Base-by-base conservation (phyloP, 2,113 vertebrate genomes). In the Chlamydotis undulata region DNA sequence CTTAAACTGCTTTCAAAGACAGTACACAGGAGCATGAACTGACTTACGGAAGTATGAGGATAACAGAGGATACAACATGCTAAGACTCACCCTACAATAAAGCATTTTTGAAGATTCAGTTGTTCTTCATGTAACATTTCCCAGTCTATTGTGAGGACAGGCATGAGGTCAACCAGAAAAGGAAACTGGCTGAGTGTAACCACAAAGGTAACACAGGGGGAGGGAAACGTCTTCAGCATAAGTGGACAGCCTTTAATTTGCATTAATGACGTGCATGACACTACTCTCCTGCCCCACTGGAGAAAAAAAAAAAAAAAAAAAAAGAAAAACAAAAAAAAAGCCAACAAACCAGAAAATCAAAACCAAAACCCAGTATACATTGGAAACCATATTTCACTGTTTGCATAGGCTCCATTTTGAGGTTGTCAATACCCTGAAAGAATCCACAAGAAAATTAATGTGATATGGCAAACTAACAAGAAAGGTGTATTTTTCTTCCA, bases 401-500 rank as follows among this genome's bases (percentile, higher is more conserved):
- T 82, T 82, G 52, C 50, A 64, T 5, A 57, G 49, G 33, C n/a
- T 77, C 60, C 57, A 37, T 90, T 94, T 89, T 56, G 57, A 94
- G 56, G 41, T 26, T 89, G 82, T 78, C 92, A 75, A 47, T 61
- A 92, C 17, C 69, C 23, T 64, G 52, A 87, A 93, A 89, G 68
- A 39, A 96, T 47, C 26, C 70, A 63, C 21, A 61, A 68, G 76
- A 90, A 78, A 94, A 96, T 96, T 94, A 90, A 96, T 64, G 71
- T 86, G 47, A 67, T 68, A 80, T 3, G 1, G 76, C 29, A 95
- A 96, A 90, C 79, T 73, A 90, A 68, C 78, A 35, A 92, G 89
- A 92, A 95, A 97, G 49, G 73, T 90, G 49, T 28, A 67, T 90
- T 96, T 95, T 96, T 89, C 86, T 92, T 87, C 88, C 75, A 5